Evolutionary conservation across 2,113 vertebrate species (phyloP), one percentile per base, ranked within the genome.

Genomic region (Zosterops hypoxanthus): DNA sequence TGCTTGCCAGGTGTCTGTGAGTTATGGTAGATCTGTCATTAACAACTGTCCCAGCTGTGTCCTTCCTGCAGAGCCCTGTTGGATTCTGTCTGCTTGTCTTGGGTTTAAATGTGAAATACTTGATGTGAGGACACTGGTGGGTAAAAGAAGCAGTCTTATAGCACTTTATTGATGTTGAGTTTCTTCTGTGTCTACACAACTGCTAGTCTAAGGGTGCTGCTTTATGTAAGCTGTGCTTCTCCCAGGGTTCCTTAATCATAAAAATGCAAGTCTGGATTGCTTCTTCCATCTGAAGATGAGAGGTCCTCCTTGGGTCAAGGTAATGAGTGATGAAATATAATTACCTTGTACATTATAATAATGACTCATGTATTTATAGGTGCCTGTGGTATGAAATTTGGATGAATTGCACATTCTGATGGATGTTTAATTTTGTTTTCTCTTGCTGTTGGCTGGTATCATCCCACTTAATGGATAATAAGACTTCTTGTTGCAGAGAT

Each of bases 331-430:
- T 92, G 87, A 94, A 93, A 93, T 92, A 71, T 46, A 94, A 97
- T 97, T 96, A 94, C 88, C 66, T 93, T 95, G 50, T 94, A 83
- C 60, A 75, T 95, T 95, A 93, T 91, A 88, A 94, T 94, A 94
- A 94, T 97, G 96, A 96, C 90, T 97, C 88, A 92, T 92, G 70
- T 96, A 92, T 92, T 96, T 96, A 71, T 91, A 90, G 85, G 86
- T 94, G 85, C 66, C 86, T 86, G 82, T 95, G 60, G 64, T 96
- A 95, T 70, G 83, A 86, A 92, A 88, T 93, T 89, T 88, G 91
- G 95, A 96, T 90, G 94, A 88, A 87, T 77, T 88, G 88, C 69
- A 82, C 79, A 87, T 95, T 94, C 71, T 93, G 92, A 94, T 95
- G 71, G 93, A 83, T 85, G 50, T 93, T 92, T 92, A 96, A 89